Base-by-base conservation (phyloP, 2,113 vertebrate genomes). In the Scartelaos histophorus region DNA sequence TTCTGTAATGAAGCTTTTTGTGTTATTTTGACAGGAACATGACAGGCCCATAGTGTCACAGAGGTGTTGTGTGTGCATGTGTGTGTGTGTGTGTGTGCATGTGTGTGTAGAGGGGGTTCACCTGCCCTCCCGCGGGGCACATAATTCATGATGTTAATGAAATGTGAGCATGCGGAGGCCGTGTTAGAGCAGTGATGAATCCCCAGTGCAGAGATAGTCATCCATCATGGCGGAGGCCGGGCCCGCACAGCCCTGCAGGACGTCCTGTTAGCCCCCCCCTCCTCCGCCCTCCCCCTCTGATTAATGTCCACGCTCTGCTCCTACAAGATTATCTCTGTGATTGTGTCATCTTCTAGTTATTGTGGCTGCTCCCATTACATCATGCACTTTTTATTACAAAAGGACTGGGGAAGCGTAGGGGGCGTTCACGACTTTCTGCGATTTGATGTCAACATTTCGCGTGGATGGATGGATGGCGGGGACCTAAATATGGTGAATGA, bases 91-190 rank as follows among this genome's bases (percentile, higher is more conserved):
- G 46, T 47, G 46, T 47, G 12, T 86, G 75, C 80, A 82, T 88
- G 78, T 47, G 46, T 47, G 46, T 47, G 46, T 47, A 5, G 15
- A 78, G 71, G 75, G 71, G 82, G 58, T 34, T 69, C 88, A 83
- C 81, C 83, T 80, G 82, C 65, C 69, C 71, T 73, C 78, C 78
- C 80, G 80, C 57, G 3, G 24, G 85, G 84, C 73, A 80, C 47
- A 3, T 90, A 69, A 88, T 89, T 90, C 89, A 90, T 84, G 87
- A 90, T 84, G 78, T 74, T 90, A 89, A 90, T 86, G 78, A 90
- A 87, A 87, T 81, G 81, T 79, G 85, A 84, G 79, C 76, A 70
- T 79, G 85, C 75, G 62, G n/a, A 75, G 81, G 79, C 75, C 79
- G 74, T 87, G 19, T 58, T 77, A 86, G 78, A 85, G 78, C 56